Evolutionary conservation across 2,888 invertebrate genomes (phyloP).

Genomic region (Polydrusus pterygomalis): DNA sequence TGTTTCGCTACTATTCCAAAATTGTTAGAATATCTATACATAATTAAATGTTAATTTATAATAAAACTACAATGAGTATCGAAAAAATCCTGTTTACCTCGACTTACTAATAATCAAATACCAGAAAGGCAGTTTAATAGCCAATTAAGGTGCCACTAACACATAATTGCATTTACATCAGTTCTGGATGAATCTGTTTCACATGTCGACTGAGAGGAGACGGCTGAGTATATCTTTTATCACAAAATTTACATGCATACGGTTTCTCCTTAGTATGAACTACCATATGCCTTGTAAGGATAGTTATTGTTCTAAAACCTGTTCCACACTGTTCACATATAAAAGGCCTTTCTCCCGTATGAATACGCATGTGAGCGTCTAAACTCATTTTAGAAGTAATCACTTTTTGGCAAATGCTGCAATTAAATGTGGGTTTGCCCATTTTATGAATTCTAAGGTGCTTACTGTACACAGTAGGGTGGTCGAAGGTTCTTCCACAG

Average conservation of each 20-base stretch:
- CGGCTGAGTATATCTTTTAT: constrained; percentile 18
- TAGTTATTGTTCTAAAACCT: constrained; percentile 65
- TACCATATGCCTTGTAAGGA: constrained; percentile 30
- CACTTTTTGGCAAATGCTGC: constrained; percentile 30
- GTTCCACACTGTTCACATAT: constrained; percentile 69
- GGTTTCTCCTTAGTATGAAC: constrained; percentile 51
- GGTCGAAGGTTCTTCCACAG: constrained; percentile 67
- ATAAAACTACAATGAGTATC: too few relatives aligned
- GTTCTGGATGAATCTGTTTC: constrained; percentile 2
- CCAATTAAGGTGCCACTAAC: too few relatives aligned
- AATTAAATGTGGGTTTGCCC: constrained; percentile 5
- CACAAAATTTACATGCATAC: constrained; percentile 33
- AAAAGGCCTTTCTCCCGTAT: constrained; percentile 62
- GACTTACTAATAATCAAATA: too few relatives aligned
- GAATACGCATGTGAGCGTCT: constrained; percentile 58
- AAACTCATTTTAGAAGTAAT: constrained; percentile 24
- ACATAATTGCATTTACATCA: neutral
- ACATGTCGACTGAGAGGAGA: constrained; percentile 7
- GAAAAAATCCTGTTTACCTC: too few relatives aligned
- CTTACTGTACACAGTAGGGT: too few relatives aligned
- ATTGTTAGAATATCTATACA: too few relatives aligned
- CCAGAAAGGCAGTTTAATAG: too few relatives aligned
- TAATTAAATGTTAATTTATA: too few relatives aligned
- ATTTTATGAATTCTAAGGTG: constrained; percentile 25
- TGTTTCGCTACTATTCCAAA: too few relatives aligned